These are phyloP conservation scores for Zeuzera pyrina DNA, from an alignment of 2,888 invertebrate species.

Conservation along the genomic window DNA sequence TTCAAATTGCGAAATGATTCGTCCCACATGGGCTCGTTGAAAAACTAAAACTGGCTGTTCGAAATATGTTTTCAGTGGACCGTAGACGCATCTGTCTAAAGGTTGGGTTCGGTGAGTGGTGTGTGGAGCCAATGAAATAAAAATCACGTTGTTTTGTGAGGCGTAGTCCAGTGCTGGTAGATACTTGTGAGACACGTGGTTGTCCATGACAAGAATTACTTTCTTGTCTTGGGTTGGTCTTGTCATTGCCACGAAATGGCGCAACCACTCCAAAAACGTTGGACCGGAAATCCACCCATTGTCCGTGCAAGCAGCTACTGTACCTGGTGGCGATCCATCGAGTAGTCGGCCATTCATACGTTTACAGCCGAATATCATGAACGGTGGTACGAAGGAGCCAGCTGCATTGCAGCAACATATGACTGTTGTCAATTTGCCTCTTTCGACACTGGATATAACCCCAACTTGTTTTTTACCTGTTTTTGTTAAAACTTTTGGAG, in stretches of 20 bases:
- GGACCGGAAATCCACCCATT: constrained; percentile 8
- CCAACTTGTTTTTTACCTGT: constrained; percentile 23
- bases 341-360: constrained; percentile 19
- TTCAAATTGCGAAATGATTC: constrained; percentile 15
- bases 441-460: constrained; percentile 17
- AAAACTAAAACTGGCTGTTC: constrained; percentile 10
- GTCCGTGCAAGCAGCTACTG: constrained; percentile 6
- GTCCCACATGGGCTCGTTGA: constrained; percentile 12
- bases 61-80: constrained; percentile 4
- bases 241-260: constrained; percentile 2
- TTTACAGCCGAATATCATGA: constrained; percentile 27
- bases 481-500: constrained; percentile 11
- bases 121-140: constrained; percentile 16
- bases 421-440: constrained; percentile 17
- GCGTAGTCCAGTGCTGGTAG: constrained; percentile 14
- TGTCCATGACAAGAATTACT: constrained; percentile 11
- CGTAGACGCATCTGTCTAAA: constrained; percentile 7
- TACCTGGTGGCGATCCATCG: constrained; percentile 17
- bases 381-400: constrained; percentile 10
- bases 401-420: constrained; percentile 19
- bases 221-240: constrained; percentile 9
- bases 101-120: constrained; percentile 15
- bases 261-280: constrained; percentile 10
- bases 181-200: constrained; percentile 16
- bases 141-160: constrained; percentile 14